Percentiles rank a stretch among this genome's conserved stretches.
Evolutionary conservation across 1,140 invertebrate species (phyloP).

Genomic region (Lamellibrachia luymesi): DNA sequence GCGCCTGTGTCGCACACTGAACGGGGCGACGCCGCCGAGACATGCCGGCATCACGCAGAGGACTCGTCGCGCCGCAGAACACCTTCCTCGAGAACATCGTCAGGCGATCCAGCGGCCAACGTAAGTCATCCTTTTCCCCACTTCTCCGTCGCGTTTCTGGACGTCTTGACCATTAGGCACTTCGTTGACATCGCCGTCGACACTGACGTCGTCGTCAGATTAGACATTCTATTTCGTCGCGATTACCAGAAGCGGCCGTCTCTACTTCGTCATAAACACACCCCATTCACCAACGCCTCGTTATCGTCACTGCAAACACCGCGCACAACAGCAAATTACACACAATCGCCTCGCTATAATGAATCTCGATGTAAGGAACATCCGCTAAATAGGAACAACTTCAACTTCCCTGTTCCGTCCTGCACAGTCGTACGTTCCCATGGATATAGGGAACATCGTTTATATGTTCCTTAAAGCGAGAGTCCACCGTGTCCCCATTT

Average conservation of each 20-base stretch:
- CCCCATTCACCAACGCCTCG: background rate
- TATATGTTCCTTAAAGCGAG: too few species aligned
- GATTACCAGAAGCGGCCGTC: background rate
- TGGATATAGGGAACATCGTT: too few species aligned
- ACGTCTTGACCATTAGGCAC: background rate
- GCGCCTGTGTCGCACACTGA: background rate
- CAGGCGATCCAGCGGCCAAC: conserved; percentile 92
- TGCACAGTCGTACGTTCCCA: too few species aligned
- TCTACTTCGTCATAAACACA: background rate
- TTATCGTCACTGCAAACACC: background rate
- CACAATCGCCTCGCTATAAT: too few species aligned
- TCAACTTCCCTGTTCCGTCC: too few species aligned
- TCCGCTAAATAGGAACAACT: too few species aligned
- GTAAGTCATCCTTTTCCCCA: conserved; percentile 69
- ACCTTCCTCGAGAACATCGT: conserved; percentile 99
- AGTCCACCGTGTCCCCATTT: too few species aligned
- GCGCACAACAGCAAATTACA: too few species aligned
- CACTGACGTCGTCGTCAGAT: background rate
- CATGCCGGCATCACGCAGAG: conserved; percentile 54
- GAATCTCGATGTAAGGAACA: too few species aligned
- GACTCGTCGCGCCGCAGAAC: conserved; percentile 98
- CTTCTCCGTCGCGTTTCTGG: background rate
- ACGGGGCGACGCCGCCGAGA: background rate
- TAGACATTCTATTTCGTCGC: background rate
- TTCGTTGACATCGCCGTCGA: background rate